Base-by-base conservation (phyloP, 2,797 vertebrate species). In the Pseudomugil gertrudae region DNA sequence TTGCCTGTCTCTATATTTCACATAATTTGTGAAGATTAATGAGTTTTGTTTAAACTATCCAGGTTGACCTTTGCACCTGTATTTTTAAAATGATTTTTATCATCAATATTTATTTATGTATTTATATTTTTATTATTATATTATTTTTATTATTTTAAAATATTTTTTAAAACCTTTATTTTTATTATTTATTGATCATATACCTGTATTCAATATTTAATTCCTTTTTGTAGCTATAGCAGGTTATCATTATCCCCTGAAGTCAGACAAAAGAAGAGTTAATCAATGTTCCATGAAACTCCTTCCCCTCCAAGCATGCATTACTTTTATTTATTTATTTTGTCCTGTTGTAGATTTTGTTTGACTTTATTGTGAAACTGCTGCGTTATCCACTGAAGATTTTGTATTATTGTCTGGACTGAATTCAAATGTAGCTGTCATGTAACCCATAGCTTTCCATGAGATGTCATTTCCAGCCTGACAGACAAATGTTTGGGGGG, bases 351-450 rank as follows among this genome's bases (percentile, higher is more conserved):
- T n/a, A n/a, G n/a, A n/a, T 57, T 66, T 57, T 11, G 29, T 50
- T 33, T 68, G 47, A 40, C 56, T 36, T 67, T 48, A 36, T 23
- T 40, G 11, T 43, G 35, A 59, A 67, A 58, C 14, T 59, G 65
- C 56, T 52, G 47, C 59, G 65, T 43, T 53, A 27, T 53, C 65
- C n/a, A 24, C 21, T 59, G 27, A 53, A 59, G 53, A 51, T 59
- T 35, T 50, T 36, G 24, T 51, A 51, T 57, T 58, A 51, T n/a
- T 52, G 33, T 51, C 26, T 29, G 55, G 29, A 40, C 26, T 40
- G n/a, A 58, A 58, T 23, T 40, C 33, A 30, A 24, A 30, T 14
- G 32, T 32, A 67, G 45, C 58, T 67, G 55, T 33, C 26, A 67
- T n/a, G 24, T 47, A 40, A 40, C 56, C 35, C 9, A 2, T 23